These are phyloP conservation scores for Perccottus glenii DNA, from an alignment of 2,113 vertebrate genomes.

Conservation along the genomic window DNA sequence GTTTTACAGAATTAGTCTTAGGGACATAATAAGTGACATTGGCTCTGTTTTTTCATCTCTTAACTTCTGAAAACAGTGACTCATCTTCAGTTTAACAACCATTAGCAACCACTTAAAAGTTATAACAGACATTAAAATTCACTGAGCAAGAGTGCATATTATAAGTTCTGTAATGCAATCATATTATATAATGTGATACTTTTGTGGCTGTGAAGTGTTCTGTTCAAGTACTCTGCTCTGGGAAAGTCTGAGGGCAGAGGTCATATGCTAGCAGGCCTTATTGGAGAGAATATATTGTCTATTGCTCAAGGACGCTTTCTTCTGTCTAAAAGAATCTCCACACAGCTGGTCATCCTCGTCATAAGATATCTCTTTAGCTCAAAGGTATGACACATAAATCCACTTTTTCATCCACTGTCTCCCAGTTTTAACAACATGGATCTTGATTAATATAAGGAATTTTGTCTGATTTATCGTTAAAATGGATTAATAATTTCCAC, in stretches of 20 bases:
- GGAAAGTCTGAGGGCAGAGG: constrained; percentile 3
- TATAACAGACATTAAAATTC: background rate
- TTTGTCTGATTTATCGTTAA: constrained; percentile 55
- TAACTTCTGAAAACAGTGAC: constrained; percentile 3
- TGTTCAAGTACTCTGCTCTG: background rate
- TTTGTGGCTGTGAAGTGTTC: background rate
- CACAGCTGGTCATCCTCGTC: too few relatives aligned
- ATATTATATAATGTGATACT: background rate
- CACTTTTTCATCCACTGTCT: background rate
- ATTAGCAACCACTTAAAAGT: background rate
- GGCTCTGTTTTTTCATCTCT: background rate
- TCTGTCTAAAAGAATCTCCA: background rate
- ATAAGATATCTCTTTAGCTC: background rate
- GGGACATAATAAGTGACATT: background rate
- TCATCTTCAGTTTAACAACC: background rate
- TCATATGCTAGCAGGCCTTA: background rate
- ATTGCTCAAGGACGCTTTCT: constrained; percentile 21
- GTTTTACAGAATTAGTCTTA: background rate
- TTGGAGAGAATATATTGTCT: constrained; percentile 14
- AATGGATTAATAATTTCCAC: constrained; percentile 66
- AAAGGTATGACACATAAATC: background rate
- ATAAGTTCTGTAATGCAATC: background rate
- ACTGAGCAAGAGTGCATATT: background rate
- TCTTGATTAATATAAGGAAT: constrained; percentile 49
- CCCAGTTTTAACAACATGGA: constrained; percentile 30